Percentiles rank a stretch among this genome's conserved stretches.
These are phyloP conservation scores for Metopolophium dirhodum DNA, from an alignment of 1,140 invertebrate species.

Conservation along the genomic window DNA sequence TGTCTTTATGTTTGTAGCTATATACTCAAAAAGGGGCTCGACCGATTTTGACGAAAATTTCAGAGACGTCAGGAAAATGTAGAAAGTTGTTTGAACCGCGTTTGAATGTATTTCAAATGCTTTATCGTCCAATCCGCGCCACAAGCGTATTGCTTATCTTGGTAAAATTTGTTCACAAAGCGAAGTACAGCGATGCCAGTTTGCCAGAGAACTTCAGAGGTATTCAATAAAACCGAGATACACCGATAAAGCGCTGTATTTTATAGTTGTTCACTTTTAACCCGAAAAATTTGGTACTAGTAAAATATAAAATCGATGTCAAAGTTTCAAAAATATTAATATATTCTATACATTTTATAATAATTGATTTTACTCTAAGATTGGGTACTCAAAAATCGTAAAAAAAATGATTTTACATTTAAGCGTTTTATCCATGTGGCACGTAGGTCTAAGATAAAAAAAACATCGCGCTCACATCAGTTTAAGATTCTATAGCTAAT, in stretches of 20 bases:
- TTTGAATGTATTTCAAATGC: neutral
- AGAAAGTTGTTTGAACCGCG: neutral
- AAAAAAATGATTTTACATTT: neutral
- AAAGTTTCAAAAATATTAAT: neutral
- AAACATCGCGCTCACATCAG: neutral
- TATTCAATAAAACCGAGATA: neutral
- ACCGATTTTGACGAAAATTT: neutral
- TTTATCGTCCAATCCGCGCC: neutral
- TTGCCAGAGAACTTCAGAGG: neutral
- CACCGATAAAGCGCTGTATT: neutral
- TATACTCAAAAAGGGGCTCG: neutral
- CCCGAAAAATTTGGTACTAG: neutral
- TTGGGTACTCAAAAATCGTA: neutral
- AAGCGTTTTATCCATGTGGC: neutral
- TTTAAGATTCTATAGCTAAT: no score
- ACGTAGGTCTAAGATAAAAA: neutral
- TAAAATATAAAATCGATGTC: neutral
- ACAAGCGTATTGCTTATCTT: neutral
- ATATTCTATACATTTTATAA: neutral
- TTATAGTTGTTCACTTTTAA: neutral
- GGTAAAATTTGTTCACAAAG: neutral
- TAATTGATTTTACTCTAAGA: neutral
- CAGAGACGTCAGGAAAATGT: neutral
- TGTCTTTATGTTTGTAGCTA: no score
- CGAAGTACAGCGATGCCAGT: neutral